Conservation (phyloP, 2,797 vertebrate genomes). For the Huso huso region DNA sequence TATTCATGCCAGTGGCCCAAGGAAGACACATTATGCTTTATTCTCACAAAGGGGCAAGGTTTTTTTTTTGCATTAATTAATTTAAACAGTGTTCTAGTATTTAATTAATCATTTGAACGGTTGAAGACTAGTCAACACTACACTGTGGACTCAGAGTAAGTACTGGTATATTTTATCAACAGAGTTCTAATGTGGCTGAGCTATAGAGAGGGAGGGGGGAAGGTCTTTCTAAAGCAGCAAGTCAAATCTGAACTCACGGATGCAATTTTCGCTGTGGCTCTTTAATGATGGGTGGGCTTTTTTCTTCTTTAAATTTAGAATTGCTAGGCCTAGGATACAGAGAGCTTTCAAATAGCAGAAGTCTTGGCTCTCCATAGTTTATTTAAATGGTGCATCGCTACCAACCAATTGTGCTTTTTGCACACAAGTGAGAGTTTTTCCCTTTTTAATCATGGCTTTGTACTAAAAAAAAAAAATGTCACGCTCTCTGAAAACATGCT, state of each 20-base stretch:
- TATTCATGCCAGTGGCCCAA: slow-evolving; percentile 14
- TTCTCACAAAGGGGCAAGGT: slow-evolving; percentile 8
- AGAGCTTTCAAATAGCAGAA: slow-evolving; percentile 15
- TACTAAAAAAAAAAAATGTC: no score
- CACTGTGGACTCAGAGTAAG: no score
- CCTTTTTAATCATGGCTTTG: not conserved
- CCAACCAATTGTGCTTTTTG: not conserved
- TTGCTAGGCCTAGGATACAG: not conserved
- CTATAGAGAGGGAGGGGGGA: no score
- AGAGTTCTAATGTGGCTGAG: no score
- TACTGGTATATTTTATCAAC: no score
- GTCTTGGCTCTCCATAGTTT: slow-evolving; percentile 8
- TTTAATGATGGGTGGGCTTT: no score
- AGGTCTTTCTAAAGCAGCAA: no score
- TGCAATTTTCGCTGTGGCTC: no score
- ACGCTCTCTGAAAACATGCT: not conserved
- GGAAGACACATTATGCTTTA: slow-evolving; percentile 5
- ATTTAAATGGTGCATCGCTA: slow-evolving; percentile 6
- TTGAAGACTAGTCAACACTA: no score
- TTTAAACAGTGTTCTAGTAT: not conserved
- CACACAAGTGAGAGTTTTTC: not conserved
- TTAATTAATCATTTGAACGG: not conserved
- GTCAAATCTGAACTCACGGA: no score
- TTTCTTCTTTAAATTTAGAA: not conserved
- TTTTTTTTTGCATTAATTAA: slow-evolving; percentile 5